Evolutionary conservation across 2,888 invertebrate species (phyloP), one percentile per base, ranked within the genome.

Genomic region (Vanessa cardui): DNA sequence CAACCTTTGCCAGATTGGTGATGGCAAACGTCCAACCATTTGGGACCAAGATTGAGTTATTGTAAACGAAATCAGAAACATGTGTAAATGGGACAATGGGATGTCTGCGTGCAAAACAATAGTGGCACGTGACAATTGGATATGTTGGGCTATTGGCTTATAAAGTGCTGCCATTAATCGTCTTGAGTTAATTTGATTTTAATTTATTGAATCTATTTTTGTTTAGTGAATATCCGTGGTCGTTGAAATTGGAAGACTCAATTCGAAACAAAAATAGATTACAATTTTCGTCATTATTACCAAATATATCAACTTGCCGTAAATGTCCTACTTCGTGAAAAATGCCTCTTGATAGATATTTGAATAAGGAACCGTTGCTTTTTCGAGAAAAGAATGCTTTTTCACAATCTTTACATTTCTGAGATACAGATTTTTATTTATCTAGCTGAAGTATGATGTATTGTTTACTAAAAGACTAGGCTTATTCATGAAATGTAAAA

Each of bases 21-120:
- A 69, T 79, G 79, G 78, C 78, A 80, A 58, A 64, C 64, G 62
- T 77, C 74, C 73, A 73, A 72, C 73, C 77, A 77, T 79, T 78
- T 64, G 69, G 66, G 50, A 62, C 62, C 60, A 64, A 68, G 59
- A 68, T 47, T 68, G 50, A 52, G 63, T 26, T 52, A 52, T 52
- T 21, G 52, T 52, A 52, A 52, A 52, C 9, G 12, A 15, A 52
- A 21, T 21, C 26, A 21, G 20, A 52, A 5, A 50, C 20, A 50
- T 12, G 20, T 52, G 21, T 15, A 26, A 21, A 52, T 26, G 18
- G 49, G 20, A 9, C 21, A 26, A 9, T 5, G 26, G 26, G 6
- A 26, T 6, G 21, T 20, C 26, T 18, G 39, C 18, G 56, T 39
- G 56, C 18, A 39, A 33, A 54, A 56, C 56, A 56, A 56, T 56